Evolutionary conservation across 1,140 invertebrate genomes (phyloP).

Genomic region (Subanguina moxae): DNA sequence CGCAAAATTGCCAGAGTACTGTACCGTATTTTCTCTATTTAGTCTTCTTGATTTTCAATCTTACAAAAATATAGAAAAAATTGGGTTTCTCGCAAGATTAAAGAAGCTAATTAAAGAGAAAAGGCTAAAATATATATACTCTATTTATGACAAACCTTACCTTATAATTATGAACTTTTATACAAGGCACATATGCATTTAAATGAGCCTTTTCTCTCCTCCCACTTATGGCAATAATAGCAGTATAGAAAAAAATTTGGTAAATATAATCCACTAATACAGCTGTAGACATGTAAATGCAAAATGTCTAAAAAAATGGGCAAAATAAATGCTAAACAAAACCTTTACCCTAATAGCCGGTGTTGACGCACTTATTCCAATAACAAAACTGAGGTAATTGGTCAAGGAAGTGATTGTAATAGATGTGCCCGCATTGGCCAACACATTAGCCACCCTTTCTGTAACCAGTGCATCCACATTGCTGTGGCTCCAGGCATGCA

Average conservation of each 20-base stretch:
- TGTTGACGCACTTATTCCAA: constrained; percentile 88
- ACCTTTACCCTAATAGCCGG: constrained; percentile 67
- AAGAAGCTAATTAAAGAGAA: no score
- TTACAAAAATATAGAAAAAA: no score
- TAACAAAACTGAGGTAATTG: constrained; percentile 89
- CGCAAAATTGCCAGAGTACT: no score
- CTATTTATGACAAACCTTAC: no score
- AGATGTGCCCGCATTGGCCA: constrained; percentile 90
- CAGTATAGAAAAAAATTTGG: constrained; percentile 57
- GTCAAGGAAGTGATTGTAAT: constrained; percentile 97
- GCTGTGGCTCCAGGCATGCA: constrained; percentile 52
- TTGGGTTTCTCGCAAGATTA: no score
- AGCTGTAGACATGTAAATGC: constrained; percentile 55
- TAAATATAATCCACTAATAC: constrained; percentile 57
- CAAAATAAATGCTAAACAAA: constrained; percentile 16
- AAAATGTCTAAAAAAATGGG: constrained; percentile 46
- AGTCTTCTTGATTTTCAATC: no score
- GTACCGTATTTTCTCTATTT: no score
- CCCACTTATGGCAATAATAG: constrained; percentile 51
- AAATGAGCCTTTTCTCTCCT: constrained; percentile 37
- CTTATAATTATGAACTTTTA: constrained; percentile 38
- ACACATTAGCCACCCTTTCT: constrained; percentile 74
- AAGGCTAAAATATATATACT: no score
- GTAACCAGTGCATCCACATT: constrained; percentile 29
- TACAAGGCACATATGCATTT: constrained; percentile 53